Evolutionary conservation across 2,113 vertebrate genomes (phyloP), one percentile per base, ranked within the genome.

Genomic region (Symphodus melops): DNA sequence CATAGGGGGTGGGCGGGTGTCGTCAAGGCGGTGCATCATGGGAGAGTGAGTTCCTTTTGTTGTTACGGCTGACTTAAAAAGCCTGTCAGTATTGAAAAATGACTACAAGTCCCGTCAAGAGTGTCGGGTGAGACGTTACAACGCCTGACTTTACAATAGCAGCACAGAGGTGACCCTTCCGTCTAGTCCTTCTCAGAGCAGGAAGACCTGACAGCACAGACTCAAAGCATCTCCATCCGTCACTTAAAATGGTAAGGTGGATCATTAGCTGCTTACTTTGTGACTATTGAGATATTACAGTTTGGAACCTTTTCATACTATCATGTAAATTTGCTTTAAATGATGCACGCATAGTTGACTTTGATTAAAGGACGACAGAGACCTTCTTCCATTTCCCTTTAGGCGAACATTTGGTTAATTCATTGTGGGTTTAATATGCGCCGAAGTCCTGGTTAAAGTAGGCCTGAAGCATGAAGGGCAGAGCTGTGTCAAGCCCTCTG

Each of bases 151-250:
- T 14, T 65, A 64, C 68, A 51, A 42, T 16, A 60, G 44, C 25
- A n/a, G 51, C 70, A 19, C 63, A 92, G 91, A 92, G 91, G 91
- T 92, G 92, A 93, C 92, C 86, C 77, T 25, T 52, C 79, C 23
- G 68, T 79, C 61, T 61, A 81, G 70, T 84, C 77, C 49, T 41
- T 72, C 37, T 86, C 66, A 14, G 51, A 78, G 67, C 75, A 46
- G 74, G 68, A 41, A 84, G 59, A 84, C 20, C 68, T 49, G 23
- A 36, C 54, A 0, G 7, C 4, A 49, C 73, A 16, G 6, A 66
- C 16, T 3, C 3, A 0, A 14, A 37, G 8, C 71, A 49, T 23
- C 74, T 56, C 17, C 64, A 42, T 4, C 69, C 25, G 1, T 3
- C 36, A 65, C 10, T 36, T 9, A 52, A 75, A 49, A 94, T 94